Percentiles rank a stretch among this genome's conserved stretches.
Conservation (phyloP, 2,113 vertebrate genomes). For the Pongo pygmaeus region DNA sequence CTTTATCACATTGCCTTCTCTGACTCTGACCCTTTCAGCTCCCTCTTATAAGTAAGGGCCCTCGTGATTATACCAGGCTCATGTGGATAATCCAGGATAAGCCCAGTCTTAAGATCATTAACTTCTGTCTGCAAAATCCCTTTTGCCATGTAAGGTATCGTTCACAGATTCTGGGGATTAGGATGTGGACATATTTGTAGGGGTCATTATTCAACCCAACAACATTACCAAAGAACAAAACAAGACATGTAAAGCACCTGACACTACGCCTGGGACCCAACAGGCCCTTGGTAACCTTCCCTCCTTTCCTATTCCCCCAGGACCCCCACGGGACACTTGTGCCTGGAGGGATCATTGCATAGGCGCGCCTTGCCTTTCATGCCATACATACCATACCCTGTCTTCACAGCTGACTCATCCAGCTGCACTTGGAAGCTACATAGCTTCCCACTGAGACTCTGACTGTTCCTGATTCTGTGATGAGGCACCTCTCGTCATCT, state of each 20-base stretch:
- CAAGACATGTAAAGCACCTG: neutral
- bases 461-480: neutral
- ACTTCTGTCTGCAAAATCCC: neutral
- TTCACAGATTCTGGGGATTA: neutral
- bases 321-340: neutral
- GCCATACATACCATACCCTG: too few species aligned
- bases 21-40: neutral
- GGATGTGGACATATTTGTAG: too few species aligned
- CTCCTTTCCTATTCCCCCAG: neutral
- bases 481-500: neutral
- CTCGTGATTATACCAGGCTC: neutral
- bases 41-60: neutral
- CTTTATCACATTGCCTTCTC: neutral
- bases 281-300: neutral
- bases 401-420: neutral
- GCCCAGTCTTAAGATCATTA: neutral
- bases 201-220: neutral
- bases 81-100: neutral
- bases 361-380: neutral
- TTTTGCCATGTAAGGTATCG: neutral
- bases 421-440: neutral
- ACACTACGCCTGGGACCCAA: neutral
- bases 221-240: neutral
- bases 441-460: neutral
- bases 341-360: rapidly evolving